Evolutionary conservation across 2,888 invertebrate genomes (phyloP).

Genomic region (Creontiades dilutus): DNA sequence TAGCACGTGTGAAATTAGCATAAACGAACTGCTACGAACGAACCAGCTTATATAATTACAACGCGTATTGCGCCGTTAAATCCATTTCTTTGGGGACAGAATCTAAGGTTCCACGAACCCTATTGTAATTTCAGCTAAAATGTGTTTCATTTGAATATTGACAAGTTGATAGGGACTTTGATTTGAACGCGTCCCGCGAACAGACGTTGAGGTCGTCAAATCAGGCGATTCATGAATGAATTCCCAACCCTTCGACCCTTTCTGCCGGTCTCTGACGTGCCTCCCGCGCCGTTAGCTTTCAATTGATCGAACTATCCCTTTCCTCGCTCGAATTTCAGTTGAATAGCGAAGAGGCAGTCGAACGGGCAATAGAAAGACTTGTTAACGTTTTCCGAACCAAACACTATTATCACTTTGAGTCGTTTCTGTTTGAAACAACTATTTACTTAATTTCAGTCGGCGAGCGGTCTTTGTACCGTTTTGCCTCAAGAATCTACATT

Average conservation of each 20-base stretch:
- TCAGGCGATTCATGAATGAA: conserved; percentile 23
- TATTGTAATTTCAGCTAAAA: background rate
- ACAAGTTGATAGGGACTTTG: background rate
- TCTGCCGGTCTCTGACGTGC: background rate
- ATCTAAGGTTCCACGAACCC: background rate
- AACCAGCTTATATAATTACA: no score
- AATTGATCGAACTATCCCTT: background rate
- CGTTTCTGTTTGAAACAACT: no score
- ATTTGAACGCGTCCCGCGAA: background rate
- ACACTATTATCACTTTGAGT: no score
- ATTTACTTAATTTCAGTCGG: no score
- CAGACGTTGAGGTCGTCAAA: background rate
- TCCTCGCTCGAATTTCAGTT: background rate
- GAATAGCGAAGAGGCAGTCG: background rate
- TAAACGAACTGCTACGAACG: no score
- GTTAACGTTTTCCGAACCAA: no score
- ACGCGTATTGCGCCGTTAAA: no score
- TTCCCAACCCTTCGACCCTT: background rate
- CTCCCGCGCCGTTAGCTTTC: background rate
- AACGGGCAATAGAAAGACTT: background rate
- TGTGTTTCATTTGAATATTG: background rate
- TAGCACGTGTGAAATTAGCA: no score
- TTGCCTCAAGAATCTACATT: no score
- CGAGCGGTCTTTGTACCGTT: no score
- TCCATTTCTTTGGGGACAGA: no score